These are phyloP conservation scores for Pseudochaenichthys georgianus DNA, from an alignment of 2,797 vertebrate species.

Conservation along the genomic window DNA sequence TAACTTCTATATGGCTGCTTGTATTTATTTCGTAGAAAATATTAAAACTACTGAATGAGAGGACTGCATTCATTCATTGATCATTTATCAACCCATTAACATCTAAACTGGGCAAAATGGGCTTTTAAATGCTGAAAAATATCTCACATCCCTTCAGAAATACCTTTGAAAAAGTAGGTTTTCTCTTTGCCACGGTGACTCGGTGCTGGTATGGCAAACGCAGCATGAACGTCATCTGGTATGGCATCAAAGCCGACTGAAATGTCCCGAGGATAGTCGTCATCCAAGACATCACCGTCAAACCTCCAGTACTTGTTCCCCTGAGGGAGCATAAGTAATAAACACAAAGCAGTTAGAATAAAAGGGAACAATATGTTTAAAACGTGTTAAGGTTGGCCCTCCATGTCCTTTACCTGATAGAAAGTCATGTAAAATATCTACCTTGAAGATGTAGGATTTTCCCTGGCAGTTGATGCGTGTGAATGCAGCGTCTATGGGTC, in stretches of 20 bases:
- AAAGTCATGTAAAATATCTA: slow-evolving; percentile 51
- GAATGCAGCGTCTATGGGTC: slow-evolving; percentile 94
- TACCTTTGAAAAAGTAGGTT: slow-evolving; percentile 97
- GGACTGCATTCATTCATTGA: neutral
- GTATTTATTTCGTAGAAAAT: too few relatives aligned
- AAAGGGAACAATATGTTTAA: neutral
- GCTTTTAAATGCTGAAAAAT: neutral
- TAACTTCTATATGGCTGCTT: too few relatives aligned
- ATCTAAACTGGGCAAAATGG: neutral
- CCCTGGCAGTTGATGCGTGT: slow-evolving; percentile 98
- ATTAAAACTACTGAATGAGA: too few relatives aligned
- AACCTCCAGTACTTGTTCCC: slow-evolving; percentile 94
- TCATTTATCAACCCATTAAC: neutral
- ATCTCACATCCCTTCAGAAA: neutral
- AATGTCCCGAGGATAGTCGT: slow-evolving; percentile 89
- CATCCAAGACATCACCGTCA: slow-evolving; percentile 88
- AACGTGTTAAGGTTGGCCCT: neutral
- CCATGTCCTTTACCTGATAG: too few relatives aligned
- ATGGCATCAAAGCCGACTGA: slow-evolving; percentile 89
- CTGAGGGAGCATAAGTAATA: slow-evolving; percentile 69
- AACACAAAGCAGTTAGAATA: neutral
- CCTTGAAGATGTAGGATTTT: slow-evolving; percentile 97
- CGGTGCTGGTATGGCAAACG: slow-evolving; percentile 90
- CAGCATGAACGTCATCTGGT: slow-evolving; percentile 86
- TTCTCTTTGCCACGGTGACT: slow-evolving; percentile 87